A percentile compares a stretch with the other conserved stretches of the same genome.
phyloP scores from a whole-genome alignment of 2,113 vertebrate genomes.

The Azemiops feae region DNA sequence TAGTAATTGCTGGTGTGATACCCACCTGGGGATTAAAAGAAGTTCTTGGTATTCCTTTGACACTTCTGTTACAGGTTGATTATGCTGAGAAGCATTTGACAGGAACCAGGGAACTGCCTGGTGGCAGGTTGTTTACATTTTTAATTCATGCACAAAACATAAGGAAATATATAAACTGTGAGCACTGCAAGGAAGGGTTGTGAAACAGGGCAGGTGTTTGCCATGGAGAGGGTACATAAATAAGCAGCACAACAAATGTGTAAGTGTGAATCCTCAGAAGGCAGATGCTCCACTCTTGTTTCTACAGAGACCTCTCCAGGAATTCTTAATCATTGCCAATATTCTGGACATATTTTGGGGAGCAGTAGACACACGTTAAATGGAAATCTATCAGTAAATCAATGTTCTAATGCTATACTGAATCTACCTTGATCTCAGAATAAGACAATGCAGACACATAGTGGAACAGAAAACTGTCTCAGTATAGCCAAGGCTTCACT shows the following conservation, averaged over 20 bases:
- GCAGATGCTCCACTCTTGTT: conserved; percentile 1
- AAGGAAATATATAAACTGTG: conserved; percentile 7
- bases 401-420: neutral
- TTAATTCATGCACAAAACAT: neutral
- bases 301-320: neutral
- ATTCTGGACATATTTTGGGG: too few species aligned
- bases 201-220: conserved; percentile 29
- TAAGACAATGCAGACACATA: neutral
- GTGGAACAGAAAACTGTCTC: neutral
- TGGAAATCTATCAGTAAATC: neutral
- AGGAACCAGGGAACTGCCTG: neutral
- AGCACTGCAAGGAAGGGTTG: neutral
- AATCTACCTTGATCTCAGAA: neutral
- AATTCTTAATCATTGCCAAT: neutral
- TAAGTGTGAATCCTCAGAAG: conserved; percentile 23
- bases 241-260: conserved; percentile 12
- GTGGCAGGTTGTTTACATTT: conserved; percentile 1
- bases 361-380: neutral
- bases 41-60: neutral
- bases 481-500: neutral
- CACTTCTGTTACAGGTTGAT: neutral
- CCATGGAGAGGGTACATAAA: conserved; percentile 17
- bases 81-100: neutral
- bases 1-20: neutral
- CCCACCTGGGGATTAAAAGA: neutral